phyloP scores from a whole-genome alignment of 1,140 invertebrate species.

The Drosophila malerkotliana region DNA sequence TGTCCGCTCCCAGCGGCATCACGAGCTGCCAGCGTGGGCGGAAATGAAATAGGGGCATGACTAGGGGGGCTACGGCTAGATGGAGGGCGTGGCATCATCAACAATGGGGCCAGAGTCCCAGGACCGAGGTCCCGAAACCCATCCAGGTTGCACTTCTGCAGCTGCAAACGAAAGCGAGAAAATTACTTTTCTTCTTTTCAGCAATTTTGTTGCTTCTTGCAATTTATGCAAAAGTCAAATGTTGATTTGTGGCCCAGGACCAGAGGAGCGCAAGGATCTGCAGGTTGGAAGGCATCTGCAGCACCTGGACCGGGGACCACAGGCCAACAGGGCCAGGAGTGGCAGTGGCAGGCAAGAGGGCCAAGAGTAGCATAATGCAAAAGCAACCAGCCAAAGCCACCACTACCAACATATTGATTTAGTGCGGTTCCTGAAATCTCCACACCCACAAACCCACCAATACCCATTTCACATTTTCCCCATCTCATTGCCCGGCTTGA shows the following conservation, averaged over 20 bases:
- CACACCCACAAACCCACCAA: background rate
- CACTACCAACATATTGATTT: slow-evolving; percentile 65
- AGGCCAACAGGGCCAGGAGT: slow-evolving; percentile 6
- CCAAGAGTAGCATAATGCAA: slow-evolving; percentile 24
- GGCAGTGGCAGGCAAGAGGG: background rate
- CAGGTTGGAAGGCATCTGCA: too few species aligned
- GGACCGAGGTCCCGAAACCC: background rate
- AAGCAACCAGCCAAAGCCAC: slow-evolving; percentile 17
- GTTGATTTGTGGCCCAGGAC: slow-evolving; percentile 70
- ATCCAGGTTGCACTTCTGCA: slow-evolving; percentile 38
- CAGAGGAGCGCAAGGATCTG: background rate
- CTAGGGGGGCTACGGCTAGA: too few species aligned
- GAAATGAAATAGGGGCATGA: slow-evolving; percentile 1
- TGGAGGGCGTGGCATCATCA: slow-evolving; percentile 42
- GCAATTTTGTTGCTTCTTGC: slow-evolving; percentile 79
- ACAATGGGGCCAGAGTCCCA: slow-evolving; percentile 28
- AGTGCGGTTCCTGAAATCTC: slow-evolving; percentile 48
- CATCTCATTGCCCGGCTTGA: slow-evolving; percentile 17
- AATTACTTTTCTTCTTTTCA: slow-evolving; percentile 71
- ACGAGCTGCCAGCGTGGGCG: slow-evolving; percentile 17
- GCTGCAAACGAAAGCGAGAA: slow-evolving; percentile 76
- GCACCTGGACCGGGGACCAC: slow-evolving; percentile 11
- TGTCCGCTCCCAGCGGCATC: slow-evolving; percentile 32
- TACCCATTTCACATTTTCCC: slow-evolving; percentile 3
- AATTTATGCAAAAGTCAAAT: slow-evolving; percentile 82